A percentile compares a stretch with the other conserved stretches of the same genome.
Evolutionary conservation across 2,888 invertebrate species (phyloP).

Genomic region (Trimorus sp.): DNA sequence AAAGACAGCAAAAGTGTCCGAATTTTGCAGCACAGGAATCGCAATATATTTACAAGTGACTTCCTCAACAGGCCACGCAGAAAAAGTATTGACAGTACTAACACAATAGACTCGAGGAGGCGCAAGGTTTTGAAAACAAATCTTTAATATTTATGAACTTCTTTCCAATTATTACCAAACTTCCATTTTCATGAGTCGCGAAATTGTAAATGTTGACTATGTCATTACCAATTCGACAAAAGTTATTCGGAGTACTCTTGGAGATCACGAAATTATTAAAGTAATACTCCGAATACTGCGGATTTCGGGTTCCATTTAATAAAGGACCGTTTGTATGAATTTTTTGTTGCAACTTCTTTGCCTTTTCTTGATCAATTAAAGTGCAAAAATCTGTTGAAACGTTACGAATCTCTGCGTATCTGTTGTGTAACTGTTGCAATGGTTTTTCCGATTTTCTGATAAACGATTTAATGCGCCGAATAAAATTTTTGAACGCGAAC

Average conservation of each 20-base stretch:
- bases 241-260: not conserved
- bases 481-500: conserved; percentile 24
- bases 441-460: conserved; percentile 22
- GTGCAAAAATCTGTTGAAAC: not conserved
- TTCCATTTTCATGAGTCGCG: not conserved
- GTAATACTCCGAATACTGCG: conserved; percentile 32
- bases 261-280: not conserved
- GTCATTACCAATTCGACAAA: not conserved
- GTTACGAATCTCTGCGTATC: conserved; percentile 8
- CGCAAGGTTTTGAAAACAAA: not conserved
- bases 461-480: not conserved
- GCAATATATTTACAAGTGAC: not conserved
- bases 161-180: not conserved
- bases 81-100: not conserved
- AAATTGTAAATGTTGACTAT: not conserved
- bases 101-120: not conserved
- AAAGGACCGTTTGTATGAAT: not conserved
- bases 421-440: conserved; percentile 11
- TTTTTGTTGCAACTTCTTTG: not conserved
- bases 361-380: too few species aligned
- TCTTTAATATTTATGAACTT: not conserved
- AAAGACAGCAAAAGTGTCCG: not conserved
- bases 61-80: not conserved
- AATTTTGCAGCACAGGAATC: not conserved
- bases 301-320: conserved; percentile 81